Base-by-base conservation (phyloP, 2,888 invertebrate species). In the Agriopis leucophaearia region DNA sequence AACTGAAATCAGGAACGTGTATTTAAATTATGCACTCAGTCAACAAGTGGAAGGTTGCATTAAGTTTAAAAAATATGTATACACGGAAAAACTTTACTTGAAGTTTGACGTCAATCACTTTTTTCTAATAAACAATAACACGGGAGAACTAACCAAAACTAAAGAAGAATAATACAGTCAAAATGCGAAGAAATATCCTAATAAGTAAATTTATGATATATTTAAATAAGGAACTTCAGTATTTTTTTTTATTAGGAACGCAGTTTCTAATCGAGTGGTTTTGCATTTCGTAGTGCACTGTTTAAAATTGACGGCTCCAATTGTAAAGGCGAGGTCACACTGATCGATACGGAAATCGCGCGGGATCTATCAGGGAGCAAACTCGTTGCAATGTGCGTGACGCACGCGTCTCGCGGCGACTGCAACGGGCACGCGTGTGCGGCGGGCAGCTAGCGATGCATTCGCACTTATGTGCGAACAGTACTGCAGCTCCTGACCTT, bases 401-500 rank as follows among this genome's bases (percentile, higher is more conserved):
- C 86, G 88, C 90, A 89, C 89, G 91, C 88, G 90, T 89, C 85
- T 86, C 84, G 84, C 78, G 78, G 77, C 87, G 82, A 91, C 91
- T 90, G 92, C 86, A 81, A 75, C 81, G 81, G 74, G 78, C 85
- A 82, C 88, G 90, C 88, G 89, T 87, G 87, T 86, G 88, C 87
- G 83, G 56, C 63, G 82, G 80, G 68, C 78, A 82, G 82, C 87
- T 87, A 88, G 87, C 88, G 87, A 86, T 91, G 91, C 90, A 90
- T 83, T 85, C 83, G 44, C 64, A 47, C 55, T 54, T 44, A 1
- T 51, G 35, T 52, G 51, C 47, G 18, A 40, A 55, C 68, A 69
- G 68, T 69, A 60, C 47, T 50, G 15, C 16, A 69, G 51, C 60
- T 69, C 47, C 10, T 13, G 36, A 45, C 27, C 58, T 65, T 59